phyloP scores from a whole-genome alignment of 2,113 vertebrate genomes.

The Dipodomys merriami region DNA sequence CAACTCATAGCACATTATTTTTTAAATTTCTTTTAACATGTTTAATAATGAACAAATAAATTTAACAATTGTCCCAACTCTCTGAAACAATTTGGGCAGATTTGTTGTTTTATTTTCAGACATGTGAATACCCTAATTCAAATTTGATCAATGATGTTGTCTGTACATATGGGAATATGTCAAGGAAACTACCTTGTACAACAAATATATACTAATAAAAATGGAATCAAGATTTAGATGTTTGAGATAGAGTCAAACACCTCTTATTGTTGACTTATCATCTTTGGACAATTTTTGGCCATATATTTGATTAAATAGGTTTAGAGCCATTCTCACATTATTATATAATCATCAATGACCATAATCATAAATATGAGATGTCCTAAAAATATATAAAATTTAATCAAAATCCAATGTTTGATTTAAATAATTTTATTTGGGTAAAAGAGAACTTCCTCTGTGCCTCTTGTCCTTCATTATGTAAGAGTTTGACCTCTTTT shows the following conservation, averaged over 20 bases:
- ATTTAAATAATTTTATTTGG: slow-evolving; percentile 43
- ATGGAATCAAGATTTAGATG: neutral
- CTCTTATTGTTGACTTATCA: neutral
- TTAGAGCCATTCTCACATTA: slow-evolving; percentile 37
- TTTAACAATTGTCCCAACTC: too few species aligned
- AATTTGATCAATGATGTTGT: too few species aligned
- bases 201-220: too few species aligned
- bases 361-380: neutral
- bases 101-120: too few species aligned
- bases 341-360: slow-evolving; percentile 42
- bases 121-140: too few species aligned
- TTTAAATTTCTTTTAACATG: too few species aligned
- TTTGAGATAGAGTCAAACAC: slow-evolving; percentile 23
- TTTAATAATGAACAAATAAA: too few species aligned
- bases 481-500: neutral
- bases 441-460: neutral
- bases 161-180: too few species aligned
- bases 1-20: too few species aligned
- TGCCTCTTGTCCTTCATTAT: neutral
- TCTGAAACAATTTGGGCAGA: too few species aligned
- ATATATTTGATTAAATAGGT: slow-evolving; percentile 43
- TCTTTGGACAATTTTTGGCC: neutral
- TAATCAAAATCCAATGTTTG: slow-evolving; percentile 43
- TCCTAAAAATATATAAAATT: slow-evolving; percentile 53
- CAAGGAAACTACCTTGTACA: too few species aligned